Conservation (phyloP, 1,140 invertebrate species). For the Procambarus virginalis region DNA sequence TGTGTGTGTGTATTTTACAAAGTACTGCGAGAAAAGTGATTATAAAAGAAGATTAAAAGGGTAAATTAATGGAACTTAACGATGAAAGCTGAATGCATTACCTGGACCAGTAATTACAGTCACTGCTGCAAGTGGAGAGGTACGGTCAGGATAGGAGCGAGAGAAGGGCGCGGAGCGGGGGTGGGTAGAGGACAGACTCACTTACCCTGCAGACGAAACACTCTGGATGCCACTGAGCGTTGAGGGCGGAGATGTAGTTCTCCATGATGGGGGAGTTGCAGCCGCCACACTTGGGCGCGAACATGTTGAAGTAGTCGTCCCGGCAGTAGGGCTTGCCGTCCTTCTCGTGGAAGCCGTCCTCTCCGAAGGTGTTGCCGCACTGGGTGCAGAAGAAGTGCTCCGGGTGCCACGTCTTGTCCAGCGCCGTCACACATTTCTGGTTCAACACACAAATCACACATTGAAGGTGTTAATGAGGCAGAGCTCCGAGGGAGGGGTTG, state of each 20-base stretch:
- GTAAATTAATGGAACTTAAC: too few relatives aligned
- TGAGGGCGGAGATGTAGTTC: constrained; percentile 98
- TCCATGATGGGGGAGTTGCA: constrained; percentile 98
- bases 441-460: constrained; percentile 24
- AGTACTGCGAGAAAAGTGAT: too few relatives aligned
- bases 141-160: not conserved
- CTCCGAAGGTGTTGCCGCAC: constrained; percentile 96
- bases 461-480: too few relatives aligned
- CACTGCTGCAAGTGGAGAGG: not conserved
- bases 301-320: constrained; percentile 98
- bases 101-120: too few relatives aligned
- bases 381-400: constrained; percentile 99
- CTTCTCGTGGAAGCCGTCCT: constrained; percentile 96
- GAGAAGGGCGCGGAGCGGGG: not conserved
- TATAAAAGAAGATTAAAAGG: too few relatives aligned
- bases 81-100: too few relatives aligned
- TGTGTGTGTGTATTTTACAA: too few relatives aligned
- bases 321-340: constrained; percentile 96
- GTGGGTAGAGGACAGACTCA: constrained; percentile 67
- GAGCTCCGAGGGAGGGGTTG: too few relatives aligned
- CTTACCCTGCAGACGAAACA: constrained; percentile 99
- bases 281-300: constrained; percentile 98
- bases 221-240: constrained; percentile 98
- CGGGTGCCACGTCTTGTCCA: constrained; percentile 99
- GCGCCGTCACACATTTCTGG: constrained; percentile 98